Conservation (phyloP, 2,113 vertebrate species). For the Tachysurus fulvidraco region DNA sequence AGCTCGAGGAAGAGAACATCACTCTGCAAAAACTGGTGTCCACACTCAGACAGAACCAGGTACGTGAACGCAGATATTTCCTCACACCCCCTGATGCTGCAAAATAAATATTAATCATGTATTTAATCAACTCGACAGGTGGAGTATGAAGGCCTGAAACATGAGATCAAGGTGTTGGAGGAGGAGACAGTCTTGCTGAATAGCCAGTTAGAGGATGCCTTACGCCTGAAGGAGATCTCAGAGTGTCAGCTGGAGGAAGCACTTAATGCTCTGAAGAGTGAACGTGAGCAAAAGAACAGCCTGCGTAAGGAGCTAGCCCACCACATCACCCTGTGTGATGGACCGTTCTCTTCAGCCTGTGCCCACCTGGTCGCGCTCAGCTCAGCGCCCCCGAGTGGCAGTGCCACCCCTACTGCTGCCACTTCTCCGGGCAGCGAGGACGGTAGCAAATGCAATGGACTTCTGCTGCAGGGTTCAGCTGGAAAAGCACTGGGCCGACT, state of each 20-base stretch:
- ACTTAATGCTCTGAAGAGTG: constrained; percentile 90
- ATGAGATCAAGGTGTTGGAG: constrained; percentile 94
- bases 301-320: constrained; percentile 91
- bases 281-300: constrained; percentile 92
- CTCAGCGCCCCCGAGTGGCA: constrained; percentile 80
- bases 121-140: constrained; percentile 67
- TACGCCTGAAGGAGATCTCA: constrained; percentile 91
- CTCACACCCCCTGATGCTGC: not conserved
- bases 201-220: constrained; percentile 89
- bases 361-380: constrained; percentile 82
- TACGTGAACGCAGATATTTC: constrained; percentile 55
- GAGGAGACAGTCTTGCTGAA: constrained; percentile 92
- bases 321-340: constrained; percentile 89
- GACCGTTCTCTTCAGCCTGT: constrained; percentile 76
- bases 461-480: constrained; percentile 65
- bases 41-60: constrained; percentile 94
- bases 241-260: constrained; percentile 92
- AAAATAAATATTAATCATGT: not conserved
- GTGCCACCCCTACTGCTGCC: constrained; percentile 68
- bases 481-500: constrained; percentile 67
- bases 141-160: constrained; percentile 97
- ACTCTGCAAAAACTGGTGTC: constrained; percentile 95
- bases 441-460: constrained; percentile 84
- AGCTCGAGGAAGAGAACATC: constrained; percentile 98
- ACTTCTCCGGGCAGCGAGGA: constrained; percentile 82